Evolutionary conservation across 1,140 invertebrate genomes (phyloP), one percentile per base, ranked within the genome.

Genomic region (Medauroidea extradentata): DNA sequence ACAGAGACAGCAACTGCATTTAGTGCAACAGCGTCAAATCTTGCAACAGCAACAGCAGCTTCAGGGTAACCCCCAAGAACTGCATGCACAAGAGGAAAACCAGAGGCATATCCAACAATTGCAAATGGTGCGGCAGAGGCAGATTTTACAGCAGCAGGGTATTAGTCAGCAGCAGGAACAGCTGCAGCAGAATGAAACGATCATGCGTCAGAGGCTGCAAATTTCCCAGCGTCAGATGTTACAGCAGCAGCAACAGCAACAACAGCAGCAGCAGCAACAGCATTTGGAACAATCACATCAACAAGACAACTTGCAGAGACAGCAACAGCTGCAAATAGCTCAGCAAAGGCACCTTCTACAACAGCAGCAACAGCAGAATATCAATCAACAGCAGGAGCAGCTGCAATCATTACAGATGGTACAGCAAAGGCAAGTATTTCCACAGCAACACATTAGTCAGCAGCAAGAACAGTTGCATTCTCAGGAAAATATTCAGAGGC

Each of bases 241-340:
- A 61, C 61, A 67, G 3, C 73, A 70, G 48, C 64, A 75, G 39
- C 77, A 75, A n/a, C 75, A 77, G 63, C 73, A 72, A 49, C 78
- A 79, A 55, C 60, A 78, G 41, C 71, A 72, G 19, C 72, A 76
- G 41, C 23, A 34, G 9, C 63, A 53, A 23, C 38, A n/a, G 11
- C 49, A 48, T 8, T 8, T 16, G 27, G 14, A 3, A 3, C 49
- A 51, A 46, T 8, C 8, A 16, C 43, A 51, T 11, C 49, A 51
- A 18, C 34, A 43, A 11, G 9, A 41, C 14, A 23, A 2, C 24
- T 41, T 41, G 49, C 64, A 75, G 29, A 75, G 75, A 18, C 75
- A 77, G 61, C 73, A 71, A 46, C 78, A 79, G 53, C 48, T 23
- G 21, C 63, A 55, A 18, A 24, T 79, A 39, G 71, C 71, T 14